Evolutionary conservation across 2,797 vertebrate genomes (phyloP), one percentile per base, ranked within the genome.

Genomic region (Chelonia mydas): DNA sequence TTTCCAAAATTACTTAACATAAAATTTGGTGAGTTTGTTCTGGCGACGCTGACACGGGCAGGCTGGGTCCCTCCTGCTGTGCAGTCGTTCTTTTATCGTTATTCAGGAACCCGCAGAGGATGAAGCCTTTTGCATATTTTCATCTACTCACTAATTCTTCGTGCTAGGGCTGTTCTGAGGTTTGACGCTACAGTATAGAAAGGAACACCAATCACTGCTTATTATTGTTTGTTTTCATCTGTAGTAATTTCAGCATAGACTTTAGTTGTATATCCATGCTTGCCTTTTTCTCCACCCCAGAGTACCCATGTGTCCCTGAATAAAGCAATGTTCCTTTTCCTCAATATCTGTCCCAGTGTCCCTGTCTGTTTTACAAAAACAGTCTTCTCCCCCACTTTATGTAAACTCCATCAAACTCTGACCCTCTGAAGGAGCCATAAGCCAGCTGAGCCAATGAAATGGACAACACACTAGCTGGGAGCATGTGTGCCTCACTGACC

Each of bases 31-130:
- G 81, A 95, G 81, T 79, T 91, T 85, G 45, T 49, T 68, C 83
- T 91, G 87, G 88, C 85, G 55, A 81, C 33, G 76, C 1, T 15
- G 55, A 89, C 89, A 80, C 16, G 8, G 77, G 53, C 23, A 74
- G 50, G 55, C 83, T 91, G 85, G 41, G 65, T 94, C 68, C 61
- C 84, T 95, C 79, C 76, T 95, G 76, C 94, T 96, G 74, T 90
- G 83, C 96, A 92, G 89, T 96, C 90, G 97, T 79, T 92, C 92
- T 97, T 97, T 97, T 95, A 97, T 96, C 96, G 96, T 96, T 90
- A 96, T 93, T 97, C 83, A 90, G 25, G 90, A 94, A 82, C 79
- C 97, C 92, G 86, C 91, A 27, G 96, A 96, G 95, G 94, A 74
- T 94, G 86, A 94, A 94, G 83, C 41, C 81, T 90, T 84, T 94